Base-by-base conservation (phyloP, 1,140 invertebrate genomes). In the Semibalanus balanoides region DNA sequence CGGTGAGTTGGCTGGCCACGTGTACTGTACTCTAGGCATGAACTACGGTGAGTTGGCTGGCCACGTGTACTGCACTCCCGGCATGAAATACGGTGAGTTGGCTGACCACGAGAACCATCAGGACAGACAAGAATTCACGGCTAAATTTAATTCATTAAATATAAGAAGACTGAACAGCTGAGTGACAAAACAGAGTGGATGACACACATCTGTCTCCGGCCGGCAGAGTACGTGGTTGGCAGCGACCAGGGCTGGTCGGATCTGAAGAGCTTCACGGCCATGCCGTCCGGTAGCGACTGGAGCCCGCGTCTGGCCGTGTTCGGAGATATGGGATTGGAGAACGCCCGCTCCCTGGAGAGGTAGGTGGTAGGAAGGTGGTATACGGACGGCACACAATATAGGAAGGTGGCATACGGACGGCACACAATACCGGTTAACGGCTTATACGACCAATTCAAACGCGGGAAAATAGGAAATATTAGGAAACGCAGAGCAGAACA, bases 281-380 rank as follows among this genome's bases (percentile, higher is more conserved):
- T 83, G 74, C 88, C 87, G 0, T 86, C 87, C 14, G 86, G 88
- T 22, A 82, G 87, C 73, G 80, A 87, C 31, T 96, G 94, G 93
- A 86, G 88, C 69, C 92, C 94, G 0, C 84, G 87, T 19, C 84
- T 97, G 71, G 93, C 92, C 28, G 88, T 97, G 76, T 97, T 90
- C 82, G 95, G 94, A 0, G 95, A 97, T 83, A 90, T 97, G 89
- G 95, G 95, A 3, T 93, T 91, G 84, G 89, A 89, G 79, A 96
- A 96, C 85, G 93, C 92, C 30, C 81, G 83, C 76, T 79, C 75
- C 64, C 74, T 80, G 0, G 80, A 79, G 73, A 70, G 80, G 75
- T 80, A n/a, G n/a, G n/a, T n/a, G n/a, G n/a, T n/a, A n/a, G n/a
- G n/a, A n/a, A n/a, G n/a, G n/a, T n/a, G n/a, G n/a, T n/a, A n/a